A percentile compares a stretch with the other conserved stretches of the same genome.
Conservation (phyloP, 2,113 vertebrate genomes). For the Marcusenius ussheri region DNA sequence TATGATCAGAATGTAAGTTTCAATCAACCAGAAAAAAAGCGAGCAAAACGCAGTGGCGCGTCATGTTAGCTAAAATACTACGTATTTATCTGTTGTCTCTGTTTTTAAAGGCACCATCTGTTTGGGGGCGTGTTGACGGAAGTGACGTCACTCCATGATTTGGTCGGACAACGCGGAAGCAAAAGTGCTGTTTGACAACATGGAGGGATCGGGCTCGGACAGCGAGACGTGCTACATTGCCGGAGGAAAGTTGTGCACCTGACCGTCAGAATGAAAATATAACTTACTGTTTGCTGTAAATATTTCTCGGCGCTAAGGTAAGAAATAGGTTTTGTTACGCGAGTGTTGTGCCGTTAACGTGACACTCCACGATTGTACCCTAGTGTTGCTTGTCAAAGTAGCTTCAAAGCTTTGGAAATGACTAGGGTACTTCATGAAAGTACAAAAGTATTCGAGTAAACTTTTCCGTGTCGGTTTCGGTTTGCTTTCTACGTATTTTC, state of each 20-base stretch:
- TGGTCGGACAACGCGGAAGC: constrained; percentile 15
- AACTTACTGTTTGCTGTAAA: not conserved
- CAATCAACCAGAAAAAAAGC: not conserved
- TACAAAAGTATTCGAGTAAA: not conserved
- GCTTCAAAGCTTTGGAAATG: not conserved
- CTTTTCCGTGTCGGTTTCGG: not conserved
- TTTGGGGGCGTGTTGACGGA: not conserved
- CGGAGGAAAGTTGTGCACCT: not conserved
- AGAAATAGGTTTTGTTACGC: not conserved
- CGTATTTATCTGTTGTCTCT: not conserved
- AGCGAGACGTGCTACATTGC: not conserved
- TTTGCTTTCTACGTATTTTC: not conserved
- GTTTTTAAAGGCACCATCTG: not conserved
- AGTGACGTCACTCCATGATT: not conserved
- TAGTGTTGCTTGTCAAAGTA: not conserved
- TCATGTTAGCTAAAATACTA: not conserved
- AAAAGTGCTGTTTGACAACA: not conserved
- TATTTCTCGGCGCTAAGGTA: not conserved
- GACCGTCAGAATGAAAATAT: not conserved
- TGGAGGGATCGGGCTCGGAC: not conserved
- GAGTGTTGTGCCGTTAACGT: not conserved
- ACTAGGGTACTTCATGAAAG: not conserved
- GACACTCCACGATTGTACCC: not conserved
- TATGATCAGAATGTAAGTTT: not conserved
- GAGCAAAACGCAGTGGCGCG: not conserved